Conservation (phyloP, 2,113 vertebrate genomes). For the Trematomus loennbergii region DNA sequence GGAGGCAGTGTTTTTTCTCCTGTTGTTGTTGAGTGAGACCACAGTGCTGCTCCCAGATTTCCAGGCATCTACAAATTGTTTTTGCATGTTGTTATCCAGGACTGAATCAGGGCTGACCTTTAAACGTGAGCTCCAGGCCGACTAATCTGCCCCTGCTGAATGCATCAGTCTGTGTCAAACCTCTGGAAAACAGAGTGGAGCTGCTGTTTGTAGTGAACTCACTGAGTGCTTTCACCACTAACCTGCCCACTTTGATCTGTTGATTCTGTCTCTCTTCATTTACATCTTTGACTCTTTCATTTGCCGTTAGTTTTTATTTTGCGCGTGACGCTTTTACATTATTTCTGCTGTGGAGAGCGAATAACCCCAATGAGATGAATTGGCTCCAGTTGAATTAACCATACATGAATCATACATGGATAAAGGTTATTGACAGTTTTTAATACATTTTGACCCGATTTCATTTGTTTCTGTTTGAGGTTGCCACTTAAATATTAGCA, state of each 20-base stretch:
- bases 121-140: conserved; percentile 52
- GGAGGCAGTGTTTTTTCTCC: neutral
- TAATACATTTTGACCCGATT: neutral
- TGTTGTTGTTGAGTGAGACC: conserved; percentile 49
- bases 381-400: neutral
- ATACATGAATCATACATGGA: neutral
- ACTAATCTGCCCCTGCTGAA: conserved; percentile 64
- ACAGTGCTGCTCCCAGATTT: conserved; percentile 44
- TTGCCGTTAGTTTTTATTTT: neutral
- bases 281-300: neutral
- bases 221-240: conserved; percentile 1
- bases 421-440: neutral
- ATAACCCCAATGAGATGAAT: neutral
- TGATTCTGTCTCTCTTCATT: neutral
- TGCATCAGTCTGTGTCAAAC: conserved; percentile 48
- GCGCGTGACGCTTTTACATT: neutral
- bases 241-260: neutral
- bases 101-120: conserved; percentile 66
- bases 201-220: conserved; percentile 17
- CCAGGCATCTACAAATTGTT: conserved; percentile 72
- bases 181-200: conserved; percentile 33
- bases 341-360: neutral
- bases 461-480: neutral
- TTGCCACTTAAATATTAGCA: neutral
- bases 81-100: conserved; percentile 72